Percentiles rank a stretch among this genome's conserved stretches.
Evolutionary conservation across 2,797 vertebrate species (phyloP).

Genomic region (Ctenopoma multispine): DNA sequence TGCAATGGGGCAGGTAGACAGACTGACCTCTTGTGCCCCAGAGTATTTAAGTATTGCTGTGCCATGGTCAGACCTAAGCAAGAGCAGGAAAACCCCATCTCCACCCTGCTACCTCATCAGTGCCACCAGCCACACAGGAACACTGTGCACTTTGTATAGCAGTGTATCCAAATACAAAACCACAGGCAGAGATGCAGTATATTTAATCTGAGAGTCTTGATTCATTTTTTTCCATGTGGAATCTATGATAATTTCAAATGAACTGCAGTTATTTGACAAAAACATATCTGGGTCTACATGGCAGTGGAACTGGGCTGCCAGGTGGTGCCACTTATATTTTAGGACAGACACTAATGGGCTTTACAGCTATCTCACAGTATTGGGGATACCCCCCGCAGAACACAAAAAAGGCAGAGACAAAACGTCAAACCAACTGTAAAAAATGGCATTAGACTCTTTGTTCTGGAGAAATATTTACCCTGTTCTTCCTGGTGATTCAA

Average conservation of each 20-base stretch:
- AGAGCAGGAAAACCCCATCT: conserved; percentile 79
- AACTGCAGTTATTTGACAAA: conserved; percentile 66
- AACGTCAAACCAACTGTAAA: conserved; percentile 81
- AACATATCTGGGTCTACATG: conserved; percentile 64
- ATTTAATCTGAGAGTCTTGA: conserved; percentile 64
- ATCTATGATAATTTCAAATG: conserved; percentile 69
- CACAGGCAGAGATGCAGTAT: conserved; percentile 65
- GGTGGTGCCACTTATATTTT: conserved; percentile 72
- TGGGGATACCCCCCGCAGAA: conserved; percentile 66
- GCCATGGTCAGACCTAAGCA: conserved; percentile 67
- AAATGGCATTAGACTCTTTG: conserved; percentile 82
- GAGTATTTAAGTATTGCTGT: conserved; percentile 51
- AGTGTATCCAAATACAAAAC: conserved; percentile 72
- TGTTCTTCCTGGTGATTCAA: conserved; percentile 57
- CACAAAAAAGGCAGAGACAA: conserved; percentile 76
- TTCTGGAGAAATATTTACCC: conserved; percentile 69
- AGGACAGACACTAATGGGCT: conserved; percentile 53
- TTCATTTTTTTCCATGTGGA: conserved; percentile 70
- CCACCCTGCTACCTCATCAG: conserved; percentile 79
- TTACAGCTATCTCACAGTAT: conserved; percentile 50
- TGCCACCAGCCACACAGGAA: conserved; percentile 75
- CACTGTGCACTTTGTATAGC: conserved; percentile 71
- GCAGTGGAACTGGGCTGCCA: conserved; percentile 60
- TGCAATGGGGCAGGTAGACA: conserved; percentile 69
- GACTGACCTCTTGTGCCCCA: conserved; percentile 72